Evolutionary conservation across 2,888 invertebrate species (phyloP).

Genomic region (Thumatha senex): DNA sequence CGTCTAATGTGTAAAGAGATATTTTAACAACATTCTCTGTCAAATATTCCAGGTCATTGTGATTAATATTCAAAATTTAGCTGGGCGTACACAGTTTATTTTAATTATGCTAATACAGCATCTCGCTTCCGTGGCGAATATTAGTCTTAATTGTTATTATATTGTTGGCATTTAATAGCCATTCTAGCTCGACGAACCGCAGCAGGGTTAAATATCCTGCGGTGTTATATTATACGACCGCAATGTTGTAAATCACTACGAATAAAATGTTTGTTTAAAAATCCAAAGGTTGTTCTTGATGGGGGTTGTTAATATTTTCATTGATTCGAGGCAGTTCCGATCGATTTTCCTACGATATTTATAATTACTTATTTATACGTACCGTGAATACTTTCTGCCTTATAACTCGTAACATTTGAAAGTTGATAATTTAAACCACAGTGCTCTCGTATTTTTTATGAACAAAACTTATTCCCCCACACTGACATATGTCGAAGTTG

Average conservation of each 20-base stretch:
- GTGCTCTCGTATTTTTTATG: too few species aligned
- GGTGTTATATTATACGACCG: neutral
- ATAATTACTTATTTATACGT: too few species aligned
- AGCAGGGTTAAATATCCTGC: conserved; percentile 13
- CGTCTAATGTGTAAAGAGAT: neutral
- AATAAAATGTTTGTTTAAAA: neutral
- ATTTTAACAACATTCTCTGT: neutral
- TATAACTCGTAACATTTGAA: too few species aligned
- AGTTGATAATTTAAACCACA: too few species aligned
- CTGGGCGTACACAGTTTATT: conserved; percentile 8
- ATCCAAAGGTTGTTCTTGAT: neutral
- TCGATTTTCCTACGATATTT: too few species aligned
- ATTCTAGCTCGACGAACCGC: conserved; percentile 27
- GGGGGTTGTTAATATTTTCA: too few species aligned
- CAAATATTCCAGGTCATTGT: conserved; percentile 8
- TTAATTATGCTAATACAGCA: conserved; percentile 13
- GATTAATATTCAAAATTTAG: conserved; percentile 25
- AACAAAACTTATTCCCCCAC: neutral
- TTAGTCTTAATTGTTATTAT: conserved; percentile 9
- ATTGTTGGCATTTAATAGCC: conserved; percentile 10
- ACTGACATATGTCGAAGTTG: conserved; percentile 23
- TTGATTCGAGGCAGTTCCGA: too few species aligned
- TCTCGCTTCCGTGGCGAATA: conserved; percentile 10
- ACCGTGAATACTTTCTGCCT: too few species aligned
- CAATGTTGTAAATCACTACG: neutral